Base-by-base conservation (phyloP, 2,113 vertebrate genomes). In the Paramisgurnus dabryanus region DNA sequence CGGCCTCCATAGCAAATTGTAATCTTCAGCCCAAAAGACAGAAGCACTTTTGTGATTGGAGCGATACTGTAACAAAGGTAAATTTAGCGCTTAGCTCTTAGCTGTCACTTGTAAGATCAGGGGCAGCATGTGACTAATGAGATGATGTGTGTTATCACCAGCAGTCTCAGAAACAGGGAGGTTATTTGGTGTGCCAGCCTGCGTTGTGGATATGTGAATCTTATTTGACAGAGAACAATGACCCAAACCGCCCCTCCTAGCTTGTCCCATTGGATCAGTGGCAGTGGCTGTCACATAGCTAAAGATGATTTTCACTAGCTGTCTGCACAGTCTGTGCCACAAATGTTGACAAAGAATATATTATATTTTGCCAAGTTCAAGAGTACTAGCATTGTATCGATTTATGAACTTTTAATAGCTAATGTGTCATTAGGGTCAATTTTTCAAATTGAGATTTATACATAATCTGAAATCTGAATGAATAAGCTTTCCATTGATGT, bases 1-100 rank as follows among this genome's bases (percentile, higher is more conserved):
- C 22, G 12, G 22, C 22, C 22, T 87, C 76, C 69, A 55, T 78
- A 53, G 58, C 77, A 80, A 88, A 82, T 85, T 84, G 76, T 81
- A 76, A 80, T 75, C 68, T 70, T 55, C 18, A 12, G 12, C 49
- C 17, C 60, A 41, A 70, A 71, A 67, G 58, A 66, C 75, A 65
- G 73, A 49, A 65, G 61, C 53, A 34, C 39, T 27, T 80, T 75
- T 73, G 34, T 80, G 69, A 72, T 65, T 72, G 70, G 53, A 53
- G 34, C 53, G 15, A 11, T 18, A 74, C 63, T 8, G 76, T 66
- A 58, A 72, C 39, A 15, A 57, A 43, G 27, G 27, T 55, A 58
- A 81, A 77, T 85, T 87, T 84, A 80, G 17, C 13, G 15, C 11
- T 72, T 53, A 47, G 61, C 49, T 79, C 11, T 72, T 53, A 47